phyloP scores from a whole-genome alignment of 2,113 vertebrate species.

The Leuciscus idus region DNA sequence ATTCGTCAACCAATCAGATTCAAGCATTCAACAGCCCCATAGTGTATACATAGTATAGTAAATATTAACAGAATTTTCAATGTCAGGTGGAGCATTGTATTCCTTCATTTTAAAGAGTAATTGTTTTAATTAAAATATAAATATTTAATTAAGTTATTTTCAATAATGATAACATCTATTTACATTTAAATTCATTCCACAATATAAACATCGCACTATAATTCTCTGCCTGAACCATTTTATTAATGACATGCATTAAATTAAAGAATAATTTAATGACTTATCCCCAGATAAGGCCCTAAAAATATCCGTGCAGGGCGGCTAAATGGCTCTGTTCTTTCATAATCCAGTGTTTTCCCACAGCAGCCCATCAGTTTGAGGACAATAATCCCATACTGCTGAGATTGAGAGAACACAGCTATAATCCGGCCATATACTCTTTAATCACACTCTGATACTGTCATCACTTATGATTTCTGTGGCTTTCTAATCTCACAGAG shows the following conservation, averaged over 20 bases:
- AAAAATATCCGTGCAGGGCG: neutral
- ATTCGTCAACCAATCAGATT: too few relatives aligned
- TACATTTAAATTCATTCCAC: neutral
- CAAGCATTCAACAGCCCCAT: too few relatives aligned
- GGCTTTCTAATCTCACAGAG: slow-evolving; percentile 22
- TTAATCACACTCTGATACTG: slow-evolving; percentile 13
- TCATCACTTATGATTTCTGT: neutral
- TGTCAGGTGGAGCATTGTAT: neutral
- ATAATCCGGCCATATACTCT: neutral
- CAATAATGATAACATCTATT: neutral
- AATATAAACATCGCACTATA: neutral
- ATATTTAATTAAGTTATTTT: neutral
- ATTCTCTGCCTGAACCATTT: slow-evolving; percentile 5
- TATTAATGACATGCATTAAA: slow-evolving; percentile 31
- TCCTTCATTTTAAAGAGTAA: neutral
- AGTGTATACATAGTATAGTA: too few relatives aligned
- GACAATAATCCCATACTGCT: slow-evolving; percentile 24
- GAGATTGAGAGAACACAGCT: neutral
- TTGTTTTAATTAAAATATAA: neutral
- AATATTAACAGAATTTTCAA: too few relatives aligned
- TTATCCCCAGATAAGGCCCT: neutral
- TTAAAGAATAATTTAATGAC: slow-evolving; percentile 14
- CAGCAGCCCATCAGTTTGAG: slow-evolving; percentile 7
- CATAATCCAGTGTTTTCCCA: slow-evolving; percentile 30
- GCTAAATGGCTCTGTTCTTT: slow-evolving; percentile 17